Evolutionary conservation across 2,888 invertebrate species (phyloP), one percentile per base, ranked within the genome.

Genomic region (Pyralis farinalis): DNA sequence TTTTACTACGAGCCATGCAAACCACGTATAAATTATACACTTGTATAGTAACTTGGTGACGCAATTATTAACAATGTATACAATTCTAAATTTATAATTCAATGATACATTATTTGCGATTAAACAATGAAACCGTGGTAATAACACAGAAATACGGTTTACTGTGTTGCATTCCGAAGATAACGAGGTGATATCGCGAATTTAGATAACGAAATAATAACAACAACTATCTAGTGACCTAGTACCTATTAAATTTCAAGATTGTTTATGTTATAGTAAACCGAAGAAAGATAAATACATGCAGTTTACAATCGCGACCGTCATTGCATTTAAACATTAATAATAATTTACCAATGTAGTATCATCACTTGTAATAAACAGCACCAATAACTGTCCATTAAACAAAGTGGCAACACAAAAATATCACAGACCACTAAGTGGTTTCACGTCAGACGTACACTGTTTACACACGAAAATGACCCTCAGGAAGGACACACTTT

Each of bases 401-500:
- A 11, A 12, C 16, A 16, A 16, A 4, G 16, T 4, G 16, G n/a
- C 16, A 22, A 11, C 20, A 34, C 20, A 25, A 34, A 20, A 20
- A 33, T 20, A 33, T 33, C 33, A 11, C n/a, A 21, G 11, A 25
- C 16, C 2, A 2, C 4, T 16, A 16, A 16, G 16, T 16, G 16
- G 16, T 16, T 16, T 16, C 16, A 16, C 16, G 2, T 16, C 16
- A 4, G 16, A 16, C 16, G 16, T 27, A 12, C 12, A 21, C 12
- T 37, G 37, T 37, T 31, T 31, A 31, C 12, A 31, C 34, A 41
- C 44, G 32, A 37, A 43, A 44, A 44, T 42, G 40, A 42, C 46
- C 42, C 25, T 41, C 25, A 32, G 45, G 43, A 49, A 44, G 27
- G 30, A 43, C 38, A 45, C 45, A 48, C 36, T 42, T 27, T 51